Conservation (phyloP, 2,888 invertebrate genomes). For the Leucophenga montana region DNA sequence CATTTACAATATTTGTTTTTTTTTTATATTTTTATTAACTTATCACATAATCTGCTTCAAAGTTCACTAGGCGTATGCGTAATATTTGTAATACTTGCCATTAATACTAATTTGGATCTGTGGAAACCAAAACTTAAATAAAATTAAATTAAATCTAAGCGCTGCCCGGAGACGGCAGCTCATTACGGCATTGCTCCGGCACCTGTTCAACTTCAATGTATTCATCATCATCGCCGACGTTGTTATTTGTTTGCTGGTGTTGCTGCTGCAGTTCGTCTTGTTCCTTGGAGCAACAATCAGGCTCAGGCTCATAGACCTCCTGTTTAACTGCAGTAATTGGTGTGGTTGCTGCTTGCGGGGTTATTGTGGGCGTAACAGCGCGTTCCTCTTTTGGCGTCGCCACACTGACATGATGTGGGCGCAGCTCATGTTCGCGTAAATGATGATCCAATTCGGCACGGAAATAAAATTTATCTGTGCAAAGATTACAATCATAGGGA, state of each 20-base stretch:
- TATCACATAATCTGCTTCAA: conserved; percentile 58
- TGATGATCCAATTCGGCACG: conserved; percentile 93
- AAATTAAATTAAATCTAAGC: neutral
- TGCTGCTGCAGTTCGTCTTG: too few relatives aligned
- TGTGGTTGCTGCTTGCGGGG: conserved; percentile 8
- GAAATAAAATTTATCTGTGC: conserved; percentile 91
- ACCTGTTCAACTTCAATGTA: conserved; percentile 73
- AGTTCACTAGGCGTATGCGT: conserved; percentile 43
- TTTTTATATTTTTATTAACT: conserved; percentile 6
- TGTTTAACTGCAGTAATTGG: conserved; percentile 46
- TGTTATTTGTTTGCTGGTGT: conserved; percentile 30
- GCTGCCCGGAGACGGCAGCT: neutral
- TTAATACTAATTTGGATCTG: too few relatives aligned
- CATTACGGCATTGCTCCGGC: conserved; percentile 47
- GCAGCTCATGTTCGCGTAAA: conserved; percentile 76
- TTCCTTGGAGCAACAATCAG: neutral
- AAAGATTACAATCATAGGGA: conserved; percentile 89
- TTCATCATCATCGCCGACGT: conserved; percentile 70
- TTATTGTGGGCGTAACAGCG: conserved; percentile 9
- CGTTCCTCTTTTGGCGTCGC: conserved; percentile 35
- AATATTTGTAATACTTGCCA: conserved; percentile 17
- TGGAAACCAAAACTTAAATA: too few relatives aligned
- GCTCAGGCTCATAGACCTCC: conserved; percentile 49
- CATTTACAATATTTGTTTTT: neutral
- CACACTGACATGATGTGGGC: conserved; percentile 33